A percentile compares a stretch with the other conserved stretches of the same genome.
Evolutionary conservation across 2,113 vertebrate genomes (phyloP).

Genomic region (Crotalus horridus): DNA sequence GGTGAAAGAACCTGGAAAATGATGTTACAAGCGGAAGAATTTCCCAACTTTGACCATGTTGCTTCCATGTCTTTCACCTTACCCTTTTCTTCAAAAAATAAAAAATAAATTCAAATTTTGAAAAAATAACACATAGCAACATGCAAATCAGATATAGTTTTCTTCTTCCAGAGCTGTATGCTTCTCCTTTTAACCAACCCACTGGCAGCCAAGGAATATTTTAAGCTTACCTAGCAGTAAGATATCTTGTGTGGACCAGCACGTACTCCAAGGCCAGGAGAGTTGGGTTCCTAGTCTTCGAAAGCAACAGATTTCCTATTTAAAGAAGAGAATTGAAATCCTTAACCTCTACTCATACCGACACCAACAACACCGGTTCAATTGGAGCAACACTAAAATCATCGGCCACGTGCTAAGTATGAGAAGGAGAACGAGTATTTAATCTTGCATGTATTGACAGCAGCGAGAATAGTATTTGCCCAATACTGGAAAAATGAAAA

Average conservation of each 20-base stretch:
- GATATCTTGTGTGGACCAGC: neutral
- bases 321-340: constrained; percentile 9
- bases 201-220: neutral
- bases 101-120: neutral
- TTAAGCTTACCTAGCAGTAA: constrained; percentile 47
- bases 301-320: constrained; percentile 29
- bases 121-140: neutral
- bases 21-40: neutral
- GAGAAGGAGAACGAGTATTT: no score
- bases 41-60: neutral
- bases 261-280: neutral
- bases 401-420: no score
- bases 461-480: no score
- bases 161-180: neutral
- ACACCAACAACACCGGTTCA: no score
- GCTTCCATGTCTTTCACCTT: neutral
- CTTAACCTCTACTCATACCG: no score
- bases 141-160: neutral
- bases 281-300: constrained; percentile 4
- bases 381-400: no score
- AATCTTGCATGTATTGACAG: no score
- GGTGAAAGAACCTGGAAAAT: neutral
- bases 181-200: neutral
- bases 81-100: neutral
- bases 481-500: no score